phyloP scores from a whole-genome alignment of 2,888 invertebrate genomes.

The Nudaria mundana region DNA sequence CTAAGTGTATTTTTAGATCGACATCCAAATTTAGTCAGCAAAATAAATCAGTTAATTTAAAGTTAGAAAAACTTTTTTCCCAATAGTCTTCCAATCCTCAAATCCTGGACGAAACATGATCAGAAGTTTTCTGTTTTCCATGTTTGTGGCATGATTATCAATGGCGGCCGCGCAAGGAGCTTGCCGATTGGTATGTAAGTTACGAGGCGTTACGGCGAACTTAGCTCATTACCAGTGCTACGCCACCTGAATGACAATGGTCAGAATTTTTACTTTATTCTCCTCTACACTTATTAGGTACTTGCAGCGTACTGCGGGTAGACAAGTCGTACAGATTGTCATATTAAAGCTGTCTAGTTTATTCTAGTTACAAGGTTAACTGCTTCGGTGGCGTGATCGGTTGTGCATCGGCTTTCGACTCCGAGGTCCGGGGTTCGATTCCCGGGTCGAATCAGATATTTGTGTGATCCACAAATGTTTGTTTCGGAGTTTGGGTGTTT shows the following conservation, averaged over 20 bases:
- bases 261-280: slow-evolving; percentile 71
- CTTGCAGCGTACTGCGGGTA: slow-evolving; percentile 54
- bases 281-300: slow-evolving; percentile 60
- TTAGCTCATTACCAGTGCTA: slow-evolving; percentile 77
- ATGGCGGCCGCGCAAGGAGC: slow-evolving; percentile 46
- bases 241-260: slow-evolving; percentile 73
- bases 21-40: too few relatives aligned
- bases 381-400: too few relatives aligned
- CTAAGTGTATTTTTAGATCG: too few relatives aligned
- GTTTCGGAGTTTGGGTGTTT: too few relatives aligned
- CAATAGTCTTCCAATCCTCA: slow-evolving; percentile 21
- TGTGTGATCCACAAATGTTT: too few relatives aligned
- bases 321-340: slow-evolving; percentile 46
- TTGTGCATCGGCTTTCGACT: too few relatives aligned
- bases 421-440: too few relatives aligned
- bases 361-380: slow-evolving; percentile 29
- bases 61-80: slow-evolving; percentile 29
- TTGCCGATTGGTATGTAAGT: slow-evolving; percentile 77
- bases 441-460: too few relatives aligned
- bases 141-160: slow-evolving; percentile 68
- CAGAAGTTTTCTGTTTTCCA: slow-evolving; percentile 59
- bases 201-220: slow-evolving; percentile 75
- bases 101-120: slow-evolving; percentile 46
- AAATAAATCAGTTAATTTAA: slow-evolving; percentile 37
- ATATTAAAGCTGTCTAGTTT: slow-evolving; percentile 52